Evolutionary conservation across 2,797 vertebrate genomes (phyloP).

Genomic region (Gallinago solitaria): DNA sequence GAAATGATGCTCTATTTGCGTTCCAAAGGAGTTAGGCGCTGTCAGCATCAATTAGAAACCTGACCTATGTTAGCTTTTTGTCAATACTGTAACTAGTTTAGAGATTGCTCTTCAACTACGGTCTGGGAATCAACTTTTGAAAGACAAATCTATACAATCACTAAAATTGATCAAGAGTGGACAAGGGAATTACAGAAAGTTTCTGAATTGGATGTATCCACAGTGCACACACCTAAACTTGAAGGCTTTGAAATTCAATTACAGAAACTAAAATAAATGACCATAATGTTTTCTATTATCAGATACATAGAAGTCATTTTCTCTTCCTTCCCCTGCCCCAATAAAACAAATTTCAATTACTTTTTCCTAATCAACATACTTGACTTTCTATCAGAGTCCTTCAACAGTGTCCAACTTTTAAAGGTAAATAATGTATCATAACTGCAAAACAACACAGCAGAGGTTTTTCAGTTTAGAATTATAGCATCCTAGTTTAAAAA

Average conservation of each 20-base stretch:
- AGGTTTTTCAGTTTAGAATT: background rate
- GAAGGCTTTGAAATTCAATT: constrained; percentile 56
- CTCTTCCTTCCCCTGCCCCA: constrained; percentile 5
- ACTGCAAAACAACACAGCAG: background rate
- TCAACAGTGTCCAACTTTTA: background rate
- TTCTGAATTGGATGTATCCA: background rate
- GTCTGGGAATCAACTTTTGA: background rate
- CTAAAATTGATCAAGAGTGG: constrained; percentile 20
- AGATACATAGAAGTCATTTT: constrained; percentile 50
- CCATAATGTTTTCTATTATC: constrained; percentile 53
- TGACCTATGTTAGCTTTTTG: background rate
- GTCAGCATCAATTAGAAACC: background rate
- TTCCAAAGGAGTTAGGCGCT: background rate
- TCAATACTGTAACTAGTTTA: background rate
- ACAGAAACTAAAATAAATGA: constrained; percentile 55
- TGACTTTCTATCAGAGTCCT: constrained; percentile 38
- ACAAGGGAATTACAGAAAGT: constrained; percentile 7
- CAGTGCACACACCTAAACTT: background rate
- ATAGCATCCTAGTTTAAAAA: background rate
- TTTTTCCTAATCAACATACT: constrained; percentile 46
- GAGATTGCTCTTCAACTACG: background rate
- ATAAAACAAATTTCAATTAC: constrained; percentile 59
- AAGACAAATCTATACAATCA: constrained; percentile 20
- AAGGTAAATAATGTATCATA: background rate
- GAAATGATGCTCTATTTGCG: background rate